Conservation (phyloP, 2,888 invertebrate species). For the Ormyrus thymus region DNA sequence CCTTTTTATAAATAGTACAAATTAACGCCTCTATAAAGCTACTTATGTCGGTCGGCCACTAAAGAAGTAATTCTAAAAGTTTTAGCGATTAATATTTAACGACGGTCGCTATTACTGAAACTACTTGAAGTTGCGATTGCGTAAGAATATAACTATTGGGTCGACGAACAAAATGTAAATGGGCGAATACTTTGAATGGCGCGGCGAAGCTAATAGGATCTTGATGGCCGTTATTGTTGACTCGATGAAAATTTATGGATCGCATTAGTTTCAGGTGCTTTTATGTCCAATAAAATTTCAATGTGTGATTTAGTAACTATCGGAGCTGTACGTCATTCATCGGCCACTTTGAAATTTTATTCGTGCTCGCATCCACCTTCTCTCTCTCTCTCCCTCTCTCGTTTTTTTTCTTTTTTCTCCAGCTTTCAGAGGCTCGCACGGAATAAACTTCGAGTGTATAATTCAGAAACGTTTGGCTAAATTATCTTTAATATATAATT, state of each 20-base stretch:
- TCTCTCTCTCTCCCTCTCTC: no score
- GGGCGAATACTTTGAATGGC: no score
- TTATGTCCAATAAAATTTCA: slow-evolving; percentile 10
- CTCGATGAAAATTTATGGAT: background rate
- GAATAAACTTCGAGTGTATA: slow-evolving; percentile 47
- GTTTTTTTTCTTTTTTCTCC: slow-evolving; percentile 16
- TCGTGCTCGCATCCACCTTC: background rate
- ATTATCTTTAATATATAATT: slow-evolving; percentile 46
- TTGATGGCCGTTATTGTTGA: slow-evolving; percentile 18
- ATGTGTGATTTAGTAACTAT: slow-evolving; percentile 5
- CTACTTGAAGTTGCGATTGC: no score
- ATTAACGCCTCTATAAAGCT: no score
- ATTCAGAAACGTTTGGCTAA: slow-evolving; percentile 58
- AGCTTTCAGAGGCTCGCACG: background rate
- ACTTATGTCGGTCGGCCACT: no score
- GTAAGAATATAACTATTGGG: no score
- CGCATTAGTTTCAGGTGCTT: background rate
- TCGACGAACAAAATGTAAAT: no score
- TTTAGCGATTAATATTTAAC: no score
- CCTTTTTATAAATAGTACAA: background rate
- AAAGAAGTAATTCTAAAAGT: no score
- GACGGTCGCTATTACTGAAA: no score
- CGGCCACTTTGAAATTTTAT: background rate
- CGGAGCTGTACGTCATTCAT: background rate
- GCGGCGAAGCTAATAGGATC: background rate